phyloP scores from a whole-genome alignment of 37 sponge, comb jelly and placozoan species.

The Chondrosia reniformis region DNA sequence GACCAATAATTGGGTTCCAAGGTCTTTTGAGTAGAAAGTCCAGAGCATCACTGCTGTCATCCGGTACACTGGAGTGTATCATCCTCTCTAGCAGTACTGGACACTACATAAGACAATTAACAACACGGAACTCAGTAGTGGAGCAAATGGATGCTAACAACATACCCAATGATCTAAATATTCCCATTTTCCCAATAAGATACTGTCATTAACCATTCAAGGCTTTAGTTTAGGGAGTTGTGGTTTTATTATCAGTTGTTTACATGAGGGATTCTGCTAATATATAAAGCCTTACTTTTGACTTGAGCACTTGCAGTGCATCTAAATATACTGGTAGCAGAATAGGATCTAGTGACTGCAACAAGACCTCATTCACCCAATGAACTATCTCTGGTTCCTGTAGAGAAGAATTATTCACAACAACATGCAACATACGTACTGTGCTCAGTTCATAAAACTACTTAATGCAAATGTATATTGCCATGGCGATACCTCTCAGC shows the following conservation, averaged over 20 bases:
- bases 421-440: background rate
- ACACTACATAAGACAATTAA: slow-evolving; percentile 28
- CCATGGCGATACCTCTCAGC: too few relatives aligned
- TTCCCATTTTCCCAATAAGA: too few relatives aligned
- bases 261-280: too few relatives aligned
- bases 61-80: slow-evolving; percentile 43
- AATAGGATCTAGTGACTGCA: slow-evolving; percentile 50
- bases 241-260: too few relatives aligned
- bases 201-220: too few relatives aligned
- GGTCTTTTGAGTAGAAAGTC: slow-evolving; percentile 67
- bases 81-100: slow-evolving; percentile 65
- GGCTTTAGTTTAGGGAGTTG: too few relatives aligned
- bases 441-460: too few relatives aligned
- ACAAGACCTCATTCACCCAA: slow-evolving; percentile 59
- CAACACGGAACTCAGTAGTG: background rate
- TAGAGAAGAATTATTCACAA: background rate
- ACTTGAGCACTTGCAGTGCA: slow-evolving; percentile 55
- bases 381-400: slow-evolving; percentile 52
- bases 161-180: too few relatives aligned
- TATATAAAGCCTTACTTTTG: too few relatives aligned
- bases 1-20: slow-evolving; percentile 71
- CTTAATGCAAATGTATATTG: too few relatives aligned
- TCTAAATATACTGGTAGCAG: slow-evolving; percentile 83
- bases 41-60: slow-evolving; percentile 57
- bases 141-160: too few relatives aligned